Base-by-base conservation (phyloP, 2,113 vertebrate genomes). In the Rhinichthys klamathensis region DNA sequence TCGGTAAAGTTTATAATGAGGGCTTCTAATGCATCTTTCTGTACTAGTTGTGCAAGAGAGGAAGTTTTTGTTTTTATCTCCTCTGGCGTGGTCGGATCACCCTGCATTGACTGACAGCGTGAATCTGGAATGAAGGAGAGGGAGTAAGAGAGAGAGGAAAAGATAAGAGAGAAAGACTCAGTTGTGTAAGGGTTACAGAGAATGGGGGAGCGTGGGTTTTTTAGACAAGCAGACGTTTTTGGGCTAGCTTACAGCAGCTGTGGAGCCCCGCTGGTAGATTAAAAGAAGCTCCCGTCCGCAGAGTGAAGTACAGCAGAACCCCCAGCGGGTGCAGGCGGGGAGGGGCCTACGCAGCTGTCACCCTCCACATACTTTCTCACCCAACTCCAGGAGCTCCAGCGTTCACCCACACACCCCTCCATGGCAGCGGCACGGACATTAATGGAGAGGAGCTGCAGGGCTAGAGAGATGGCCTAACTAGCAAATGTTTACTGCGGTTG, bases 231-330 rank as follows among this genome's bases (percentile, higher is more conserved):
- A 77, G 61, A 94, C 93, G 95, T 94, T 92, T 95, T 95, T 95
- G 95, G 93, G 95, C 95, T 95, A 95, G 94, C 94, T 97, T 96
- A 96, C 96, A 96, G 96, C 96, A 97, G 96, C 96, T 97, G 96
- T 83, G 94, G 96, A 93, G 90, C 93, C 96, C 89, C 94, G 96
- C 96, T 97, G 96, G 92, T 96, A 96, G 95, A 97, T 97, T 97
- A 97, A 97, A 97, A 97, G 96, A 95, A 94, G 95, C 95, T 95
- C 95, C 95, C 94, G 95, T 95, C 94, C 96, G 94, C 95, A 74
- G 95, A 96, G 96, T 95, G 95, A 94, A 96, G 96, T 95, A 95
- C 95, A 96, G 96, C 94, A 95, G 95, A 93, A 92, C 94, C 95
- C 96, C 96, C 91, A 94, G 92, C 94, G 95, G 94, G 94, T 92